Conservation (phyloP, 2,113 vertebrate genomes). For the Pao palembangensis region DNA sequence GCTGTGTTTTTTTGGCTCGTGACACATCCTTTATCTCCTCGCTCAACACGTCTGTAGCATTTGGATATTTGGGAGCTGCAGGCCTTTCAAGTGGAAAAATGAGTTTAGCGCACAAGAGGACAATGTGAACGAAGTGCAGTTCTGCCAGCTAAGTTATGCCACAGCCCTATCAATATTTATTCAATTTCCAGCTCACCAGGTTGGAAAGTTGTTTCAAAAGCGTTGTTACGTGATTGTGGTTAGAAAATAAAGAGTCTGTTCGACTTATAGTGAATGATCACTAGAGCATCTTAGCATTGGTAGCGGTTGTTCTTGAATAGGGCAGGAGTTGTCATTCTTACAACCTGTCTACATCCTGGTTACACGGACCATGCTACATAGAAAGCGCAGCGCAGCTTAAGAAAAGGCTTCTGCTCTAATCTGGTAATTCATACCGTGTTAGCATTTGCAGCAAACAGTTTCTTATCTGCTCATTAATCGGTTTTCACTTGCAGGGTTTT, state of each 20-base stretch:
- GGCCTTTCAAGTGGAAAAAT: not conserved
- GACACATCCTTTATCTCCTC: not conserved
- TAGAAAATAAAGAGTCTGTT: not conserved
- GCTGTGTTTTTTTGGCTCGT: not conserved
- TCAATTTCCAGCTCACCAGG: not conserved
- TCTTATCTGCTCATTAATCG: no score
- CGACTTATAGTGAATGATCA: not conserved
- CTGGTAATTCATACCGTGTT: no score
- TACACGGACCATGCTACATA: no score
- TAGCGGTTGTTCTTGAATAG: not conserved
- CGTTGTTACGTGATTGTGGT: not conserved
- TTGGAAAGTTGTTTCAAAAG: not conserved
- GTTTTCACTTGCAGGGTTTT: no score
- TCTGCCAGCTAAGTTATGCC: not conserved
- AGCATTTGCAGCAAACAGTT: no score
- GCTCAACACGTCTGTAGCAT: not conserved
- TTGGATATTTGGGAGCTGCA: not conserved
- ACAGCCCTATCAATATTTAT: not conserved
- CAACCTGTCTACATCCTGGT: no score
- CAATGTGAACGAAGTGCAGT: not conserved
- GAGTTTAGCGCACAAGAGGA: constrained; percentile 2
- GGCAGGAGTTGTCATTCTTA: no score
- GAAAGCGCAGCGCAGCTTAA: no score
- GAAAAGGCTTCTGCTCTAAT: no score
- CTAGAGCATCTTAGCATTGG: not conserved